Evolutionary conservation across 2,888 invertebrate genomes (phyloP).

Genomic region (Gasteruption jaculator): DNA sequence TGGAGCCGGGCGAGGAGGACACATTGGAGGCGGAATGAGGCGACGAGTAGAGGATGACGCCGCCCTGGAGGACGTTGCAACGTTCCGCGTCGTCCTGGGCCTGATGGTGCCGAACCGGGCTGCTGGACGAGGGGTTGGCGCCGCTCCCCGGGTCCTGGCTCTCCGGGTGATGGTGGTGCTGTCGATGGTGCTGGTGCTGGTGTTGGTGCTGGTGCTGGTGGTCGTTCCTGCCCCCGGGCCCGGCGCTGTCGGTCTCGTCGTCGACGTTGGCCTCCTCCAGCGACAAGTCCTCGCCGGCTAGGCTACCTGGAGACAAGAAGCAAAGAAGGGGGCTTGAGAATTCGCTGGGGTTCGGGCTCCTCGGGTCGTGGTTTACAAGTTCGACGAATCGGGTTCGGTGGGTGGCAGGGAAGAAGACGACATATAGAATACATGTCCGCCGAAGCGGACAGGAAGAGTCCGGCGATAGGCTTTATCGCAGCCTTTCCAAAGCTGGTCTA

Average conservation of each 20-base stretch:
- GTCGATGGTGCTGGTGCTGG: constrained; percentile 55
- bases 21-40: constrained; percentile 38
- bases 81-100: constrained; percentile 42
- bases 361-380: constrained; percentile 8
- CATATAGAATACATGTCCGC: too few relatives aligned
- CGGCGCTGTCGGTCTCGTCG: constrained; percentile 49
- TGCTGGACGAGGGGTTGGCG: constrained; percentile 30
- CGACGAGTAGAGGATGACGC: constrained; percentile 46
- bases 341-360: too few relatives aligned
- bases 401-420: too few relatives aligned
- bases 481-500: constrained; percentile 26
- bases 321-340: too few relatives aligned
- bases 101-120: constrained; percentile 41
- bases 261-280: constrained; percentile 57
- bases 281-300: constrained; percentile 76
- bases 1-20: constrained; percentile 36
- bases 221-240: constrained; percentile 47
- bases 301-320: constrained; percentile 69
- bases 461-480: constrained; percentile 38
- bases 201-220: constrained; percentile 52
- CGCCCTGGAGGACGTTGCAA: constrained; percentile 45
- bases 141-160: constrained; percentile 28
- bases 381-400: neutral
- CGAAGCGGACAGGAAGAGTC: constrained; percentile 37
- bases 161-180: constrained; percentile 40